Percentiles rank a stretch among this genome's conserved stretches.
These are phyloP conservation scores for Catocala sponsa DNA, from an alignment of 2,888 invertebrate species.

Conservation along the genomic window DNA sequence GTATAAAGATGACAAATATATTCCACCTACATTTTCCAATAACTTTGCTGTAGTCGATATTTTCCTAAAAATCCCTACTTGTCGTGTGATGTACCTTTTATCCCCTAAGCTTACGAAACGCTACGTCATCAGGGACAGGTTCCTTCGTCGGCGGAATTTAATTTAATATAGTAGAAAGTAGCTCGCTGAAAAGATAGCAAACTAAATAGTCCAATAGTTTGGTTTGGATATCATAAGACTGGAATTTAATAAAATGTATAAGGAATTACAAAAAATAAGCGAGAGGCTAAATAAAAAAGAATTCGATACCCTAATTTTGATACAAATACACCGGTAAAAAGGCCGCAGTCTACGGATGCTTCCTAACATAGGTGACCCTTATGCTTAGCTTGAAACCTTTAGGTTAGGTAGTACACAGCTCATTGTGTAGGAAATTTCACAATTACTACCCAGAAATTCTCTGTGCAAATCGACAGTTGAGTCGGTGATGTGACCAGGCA, in stretches of 20 bases:
- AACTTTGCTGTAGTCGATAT: conserved; percentile 25
- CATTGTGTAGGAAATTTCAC: too few species aligned
- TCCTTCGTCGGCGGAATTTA: conserved; percentile 42
- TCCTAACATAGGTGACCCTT: too few species aligned
- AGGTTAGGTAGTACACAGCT: too few species aligned
- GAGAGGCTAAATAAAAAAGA: too few species aligned
- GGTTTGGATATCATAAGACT: neutral
- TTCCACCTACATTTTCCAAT: conserved; percentile 25
- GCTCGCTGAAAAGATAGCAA: neutral
- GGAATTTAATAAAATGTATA: neutral
- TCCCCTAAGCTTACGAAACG: conserved; percentile 40
- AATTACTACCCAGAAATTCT: too few species aligned
- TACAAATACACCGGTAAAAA: too few species aligned
- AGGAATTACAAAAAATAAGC: too few species aligned
- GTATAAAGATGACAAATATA: neutral
- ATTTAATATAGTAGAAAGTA: conserved; percentile 13
- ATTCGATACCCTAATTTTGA: too few species aligned
- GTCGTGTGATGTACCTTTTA: conserved; percentile 41
- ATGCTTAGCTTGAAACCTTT: too few species aligned
- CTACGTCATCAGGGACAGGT: conserved; percentile 47
- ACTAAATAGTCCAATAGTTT: neutral
- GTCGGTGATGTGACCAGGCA: too few species aligned
- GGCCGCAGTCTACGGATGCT: too few species aligned
- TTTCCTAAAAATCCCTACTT: conserved; percentile 38
- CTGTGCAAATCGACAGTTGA: too few species aligned